Base-by-base conservation (phyloP, 2,113 vertebrate species). In the Galemys pyrenaicus region DNA sequence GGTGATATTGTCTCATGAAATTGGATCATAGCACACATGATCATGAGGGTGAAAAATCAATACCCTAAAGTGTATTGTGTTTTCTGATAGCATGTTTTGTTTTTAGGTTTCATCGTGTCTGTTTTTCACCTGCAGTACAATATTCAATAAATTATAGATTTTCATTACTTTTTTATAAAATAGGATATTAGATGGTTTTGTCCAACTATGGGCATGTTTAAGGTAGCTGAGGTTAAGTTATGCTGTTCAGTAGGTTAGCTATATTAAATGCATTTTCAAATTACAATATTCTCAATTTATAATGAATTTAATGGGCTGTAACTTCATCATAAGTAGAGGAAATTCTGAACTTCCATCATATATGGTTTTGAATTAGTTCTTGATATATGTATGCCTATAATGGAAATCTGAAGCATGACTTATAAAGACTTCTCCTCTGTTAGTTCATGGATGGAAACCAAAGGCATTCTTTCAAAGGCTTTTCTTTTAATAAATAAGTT, bases 401-500 rank as follows among this genome's bases (percentile, higher is more conserved):
- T 89, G 73, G 19, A 83, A 77, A 74, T 77, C 41, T 84, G 9
- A 67, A 64, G 54, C 1, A 0, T 87, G 44, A 20, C 46, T 12
- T 79, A 9, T 56, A 28, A 90, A 87, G 77, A 65, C 20, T 94
- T 75, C 46, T 81, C 41, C 78, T 81, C 3, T 67, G 37, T 92
- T 37, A 94, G 8, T 26, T 30, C 73, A 65, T 13, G 11, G 56
- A 1, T 51, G 30, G 11, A 79, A 94, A 71, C 46, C 30, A 46
- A 56, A 37, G 49, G 24, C 10, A 19, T 62, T 82, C 56, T 73
- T 89, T 83, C 15, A 78, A 16, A 68, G 35, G 1, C 1, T 82
- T 77, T 84, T 60, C n/a, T 89, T 81, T 94, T 65, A 30, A 78
- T 20, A 85, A 30, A 71, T 49, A 37, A 83, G 10, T 88, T 94